A percentile compares a stretch with the other conserved stretches of the same genome.
phyloP scores from a whole-genome alignment of 2,797 vertebrate species.

The Muscicapa striata region DNA sequence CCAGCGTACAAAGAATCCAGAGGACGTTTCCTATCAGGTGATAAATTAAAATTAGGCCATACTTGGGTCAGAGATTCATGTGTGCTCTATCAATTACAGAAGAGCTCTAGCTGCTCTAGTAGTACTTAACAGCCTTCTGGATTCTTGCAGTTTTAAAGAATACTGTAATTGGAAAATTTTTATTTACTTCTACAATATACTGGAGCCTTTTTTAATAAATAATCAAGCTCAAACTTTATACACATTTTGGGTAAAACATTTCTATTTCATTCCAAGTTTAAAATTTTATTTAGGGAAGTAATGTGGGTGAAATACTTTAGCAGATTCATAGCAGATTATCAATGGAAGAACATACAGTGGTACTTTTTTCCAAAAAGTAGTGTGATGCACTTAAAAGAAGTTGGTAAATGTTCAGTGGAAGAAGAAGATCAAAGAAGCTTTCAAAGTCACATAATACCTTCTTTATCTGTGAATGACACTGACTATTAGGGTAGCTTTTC shows the following conservation, averaged over 20 bases:
- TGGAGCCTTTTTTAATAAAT: background rate
- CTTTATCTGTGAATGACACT: conserved; percentile 42
- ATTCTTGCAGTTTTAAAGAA: background rate
- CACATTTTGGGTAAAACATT: background rate
- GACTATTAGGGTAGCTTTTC: conserved; percentile 49
- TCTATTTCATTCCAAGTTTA: background rate
- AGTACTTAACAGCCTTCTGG: background rate
- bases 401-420: conserved; percentile 13
- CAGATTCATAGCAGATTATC: background rate
- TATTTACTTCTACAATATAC: background rate
- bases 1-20: background rate
- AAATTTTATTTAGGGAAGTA: background rate
- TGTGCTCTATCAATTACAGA: background rate
- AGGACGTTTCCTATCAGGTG: conserved; percentile 29
- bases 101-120: background rate
- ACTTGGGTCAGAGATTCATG: background rate
- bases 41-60: conserved; percentile 20
- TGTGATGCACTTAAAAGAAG: conserved; percentile 3
- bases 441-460: conserved; percentile 1
- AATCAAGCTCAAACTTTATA: background rate
- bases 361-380: background rate
- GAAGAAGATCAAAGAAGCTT: conserved; percentile 58
- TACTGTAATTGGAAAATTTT: background rate
- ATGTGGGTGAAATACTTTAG: background rate
- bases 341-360: background rate